phyloP scores from a whole-genome alignment of 2,113 vertebrate species.

The Protobothrops mucrosquamatus region DNA sequence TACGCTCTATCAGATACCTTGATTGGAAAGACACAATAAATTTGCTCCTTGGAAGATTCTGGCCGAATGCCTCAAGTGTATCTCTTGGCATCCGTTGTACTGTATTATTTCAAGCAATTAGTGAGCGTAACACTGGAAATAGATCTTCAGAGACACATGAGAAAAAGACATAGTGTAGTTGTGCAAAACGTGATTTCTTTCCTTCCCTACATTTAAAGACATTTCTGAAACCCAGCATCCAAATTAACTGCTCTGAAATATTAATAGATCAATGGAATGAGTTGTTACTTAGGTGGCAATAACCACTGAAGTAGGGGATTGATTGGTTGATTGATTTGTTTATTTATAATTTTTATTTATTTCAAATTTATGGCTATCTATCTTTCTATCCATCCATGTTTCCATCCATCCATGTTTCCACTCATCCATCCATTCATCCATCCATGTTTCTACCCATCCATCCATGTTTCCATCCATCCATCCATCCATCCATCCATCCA shows the following conservation, averaged over 20 bases:
- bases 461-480: no score
- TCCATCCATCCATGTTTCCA: no score
- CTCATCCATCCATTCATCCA: no score
- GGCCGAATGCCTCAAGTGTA: background rate
- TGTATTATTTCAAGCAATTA: background rate
- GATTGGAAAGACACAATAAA: background rate
- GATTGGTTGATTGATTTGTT: background rate
- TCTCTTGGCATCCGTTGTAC: no score
- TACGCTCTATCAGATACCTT: background rate
- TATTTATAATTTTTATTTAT: background rate
- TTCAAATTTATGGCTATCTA: background rate
- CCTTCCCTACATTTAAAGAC: background rate
- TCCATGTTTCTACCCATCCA: background rate
- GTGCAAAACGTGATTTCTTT: background rate
- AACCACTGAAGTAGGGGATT: background rate
- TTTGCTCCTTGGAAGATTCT: background rate
- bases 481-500: background rate
- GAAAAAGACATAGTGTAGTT: background rate
- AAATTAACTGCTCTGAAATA: background rate
- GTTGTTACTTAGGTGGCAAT: background rate
- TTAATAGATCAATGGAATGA: background rate
- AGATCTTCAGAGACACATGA: background rate
- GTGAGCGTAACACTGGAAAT: background rate
- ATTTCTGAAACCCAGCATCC: background rate
- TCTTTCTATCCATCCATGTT: no score